Evolutionary conservation across 1,140 invertebrate genomes (phyloP).

Genomic region (Plectrocnemia conspersa): DNA sequence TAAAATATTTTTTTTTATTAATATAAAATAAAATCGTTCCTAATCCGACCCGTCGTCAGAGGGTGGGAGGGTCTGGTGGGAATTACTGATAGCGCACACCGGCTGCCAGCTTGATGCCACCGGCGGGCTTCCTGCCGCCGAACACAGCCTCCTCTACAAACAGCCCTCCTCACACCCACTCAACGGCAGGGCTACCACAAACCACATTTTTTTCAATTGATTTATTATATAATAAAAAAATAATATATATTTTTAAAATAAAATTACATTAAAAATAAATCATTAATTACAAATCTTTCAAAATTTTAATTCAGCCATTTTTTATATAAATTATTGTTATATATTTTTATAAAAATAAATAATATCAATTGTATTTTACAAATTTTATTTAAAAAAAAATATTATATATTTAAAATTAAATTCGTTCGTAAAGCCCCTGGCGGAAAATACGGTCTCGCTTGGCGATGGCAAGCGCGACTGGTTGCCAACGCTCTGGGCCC

Average conservation of each 20-base stretch:
- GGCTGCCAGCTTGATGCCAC: conserved; percentile 29
- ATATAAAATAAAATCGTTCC: neutral
- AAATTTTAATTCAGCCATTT: too few relatives aligned
- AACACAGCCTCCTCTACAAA: conserved; percentile 20
- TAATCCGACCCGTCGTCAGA: conserved; percentile 6
- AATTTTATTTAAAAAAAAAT: too few relatives aligned
- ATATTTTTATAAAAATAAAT: too few relatives aligned
- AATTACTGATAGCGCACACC: conserved; percentile 31
- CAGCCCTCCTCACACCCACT: conserved; percentile 21
- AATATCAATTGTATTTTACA: too few relatives aligned
- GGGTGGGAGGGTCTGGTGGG: conserved; percentile 12
- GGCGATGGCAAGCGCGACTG: conserved; percentile 25
- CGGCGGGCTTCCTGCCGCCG: conserved; percentile 19
- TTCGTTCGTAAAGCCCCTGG: conserved; percentile 4
- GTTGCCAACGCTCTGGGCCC: conserved; percentile 24
- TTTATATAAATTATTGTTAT: too few relatives aligned
- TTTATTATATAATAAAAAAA: too few relatives aligned
- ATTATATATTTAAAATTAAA: too few relatives aligned
- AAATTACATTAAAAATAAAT: too few relatives aligned
- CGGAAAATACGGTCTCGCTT: conserved; percentile 15
- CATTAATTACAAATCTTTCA: too few relatives aligned
- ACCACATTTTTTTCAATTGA: too few relatives aligned
- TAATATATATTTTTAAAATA: too few relatives aligned
- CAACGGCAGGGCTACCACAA: conserved; percentile 11
- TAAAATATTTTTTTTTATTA: too few relatives aligned